Conservation (phyloP, 2,113 vertebrate species). For the Nipponia nippon region DNA sequence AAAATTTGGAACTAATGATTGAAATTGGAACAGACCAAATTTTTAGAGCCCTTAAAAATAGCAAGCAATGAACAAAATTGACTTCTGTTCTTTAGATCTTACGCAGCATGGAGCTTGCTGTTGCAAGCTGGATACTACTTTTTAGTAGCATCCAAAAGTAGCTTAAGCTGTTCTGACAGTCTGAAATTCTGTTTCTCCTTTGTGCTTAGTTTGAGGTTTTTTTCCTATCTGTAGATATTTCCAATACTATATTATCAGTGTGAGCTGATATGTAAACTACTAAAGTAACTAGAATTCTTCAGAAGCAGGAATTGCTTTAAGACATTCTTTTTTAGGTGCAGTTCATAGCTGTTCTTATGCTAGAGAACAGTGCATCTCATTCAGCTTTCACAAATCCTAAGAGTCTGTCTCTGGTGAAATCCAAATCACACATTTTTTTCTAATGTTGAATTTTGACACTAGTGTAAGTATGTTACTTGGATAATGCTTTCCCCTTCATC, state of each 20-base stretch:
- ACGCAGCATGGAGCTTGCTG: neutral
- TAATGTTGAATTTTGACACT: neutral
- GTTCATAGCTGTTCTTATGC: conserved; percentile 38
- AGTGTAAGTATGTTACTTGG: neutral
- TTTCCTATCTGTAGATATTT: neutral
- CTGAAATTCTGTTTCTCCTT: neutral
- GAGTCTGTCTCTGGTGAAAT: neutral
- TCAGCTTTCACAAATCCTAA: neutral
- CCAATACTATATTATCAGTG: neutral
- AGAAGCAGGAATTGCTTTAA: neutral
- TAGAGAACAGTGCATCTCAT: neutral
- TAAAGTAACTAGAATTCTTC: neutral
- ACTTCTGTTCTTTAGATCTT: neutral
- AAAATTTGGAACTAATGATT: neutral
- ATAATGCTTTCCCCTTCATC: conserved; percentile 19
- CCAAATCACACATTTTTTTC: neutral
- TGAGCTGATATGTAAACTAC: neutral
- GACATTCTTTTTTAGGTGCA: neutral
- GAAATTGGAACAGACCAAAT: neutral
- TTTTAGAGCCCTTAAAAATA: neutral
- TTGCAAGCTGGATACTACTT: neutral
- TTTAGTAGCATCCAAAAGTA: neutral
- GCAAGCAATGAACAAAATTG: neutral
- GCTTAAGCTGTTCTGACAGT: neutral
- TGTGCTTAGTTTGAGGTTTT: neutral